Base-by-base conservation (phyloP, 2,797 vertebrate species). In the Melanotaenia parkinsoni region DNA sequence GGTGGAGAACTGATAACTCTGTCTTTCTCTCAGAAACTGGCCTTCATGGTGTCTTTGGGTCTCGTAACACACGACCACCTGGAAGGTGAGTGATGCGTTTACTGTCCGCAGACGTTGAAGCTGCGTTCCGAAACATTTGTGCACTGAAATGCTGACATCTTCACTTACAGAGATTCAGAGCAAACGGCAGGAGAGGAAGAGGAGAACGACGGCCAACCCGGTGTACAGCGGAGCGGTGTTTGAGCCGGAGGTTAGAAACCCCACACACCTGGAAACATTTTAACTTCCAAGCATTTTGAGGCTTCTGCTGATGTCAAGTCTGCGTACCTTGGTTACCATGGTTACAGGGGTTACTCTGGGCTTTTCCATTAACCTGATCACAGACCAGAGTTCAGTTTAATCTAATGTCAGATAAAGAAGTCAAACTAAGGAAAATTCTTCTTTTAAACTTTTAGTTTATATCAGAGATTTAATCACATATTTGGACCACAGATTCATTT, bases 31-130 rank as follows among this genome's bases (percentile, higher is more conserved):
- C 85, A 99, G 98, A 99, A 99, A 98, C 96, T 99, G 92, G 97
- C 98, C 92, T 99, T 99, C 92, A 99, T 99, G 98, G 97, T 99
- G 85, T 98, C 98, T 77, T 89, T 99, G 72, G 98, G 98, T 68
- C 92, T 99, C 60, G 98, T 99, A 62, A 99, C 98, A 89, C 96
- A 98, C 22, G 98, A 98, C 91, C 98, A 99, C 89, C 89, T 99
- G 88, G 98, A 99, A 96, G 98, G 98, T 98, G 94, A 93, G 93
- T 22, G 12, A 22, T 5, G 4, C n/a, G 12, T 38, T 32, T 11
- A 50, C 10, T 2, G 4, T 33, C 58, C 1, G 58, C 5, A 2
- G 58, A 45, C 28, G 2, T 10, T 3, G 33, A 9, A 26, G 20
- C 5, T 13, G 50, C 33, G 5, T 47, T 47, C 45, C n/a, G 45